Evolutionary conservation across 2,113 vertebrate species (phyloP).

Genomic region (Terrapene triunguis): DNA sequence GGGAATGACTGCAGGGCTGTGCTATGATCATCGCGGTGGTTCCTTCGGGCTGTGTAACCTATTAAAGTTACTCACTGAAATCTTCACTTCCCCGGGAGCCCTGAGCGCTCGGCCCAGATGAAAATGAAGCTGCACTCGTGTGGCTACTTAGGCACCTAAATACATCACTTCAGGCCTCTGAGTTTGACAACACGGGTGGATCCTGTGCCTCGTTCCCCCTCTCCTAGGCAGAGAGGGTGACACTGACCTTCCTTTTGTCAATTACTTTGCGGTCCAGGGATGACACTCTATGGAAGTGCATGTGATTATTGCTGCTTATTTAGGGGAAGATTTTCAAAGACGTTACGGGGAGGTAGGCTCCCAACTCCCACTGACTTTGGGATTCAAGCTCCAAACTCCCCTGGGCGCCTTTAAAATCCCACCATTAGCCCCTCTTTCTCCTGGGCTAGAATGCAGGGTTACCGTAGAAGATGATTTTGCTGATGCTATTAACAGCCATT

Average conservation of each 20-base stretch:
- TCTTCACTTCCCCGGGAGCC: neutral
- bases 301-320: neutral
- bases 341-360: neutral
- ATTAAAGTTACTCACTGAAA: neutral
- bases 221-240: neutral
- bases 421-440: constrained; percentile 10
- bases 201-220: rapidly evolving
- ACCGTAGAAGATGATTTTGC: neutral
- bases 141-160: neutral
- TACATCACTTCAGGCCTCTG: neutral
- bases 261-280: neutral
- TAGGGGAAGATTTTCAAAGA: constrained; percentile 31
- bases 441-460: constrained; percentile 16
- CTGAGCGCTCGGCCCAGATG: neutral
- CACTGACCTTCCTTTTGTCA: neutral
- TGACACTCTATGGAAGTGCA: neutral
- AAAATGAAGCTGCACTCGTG: neutral
- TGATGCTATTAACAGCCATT: constrained; percentile 13
- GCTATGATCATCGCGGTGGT: too few species aligned
- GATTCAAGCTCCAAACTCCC: constrained; percentile 12
- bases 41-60: too few species aligned
- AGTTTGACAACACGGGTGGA: neutral
- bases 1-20: too few species aligned
- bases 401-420: constrained; percentile 38
- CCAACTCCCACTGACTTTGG: constrained; percentile 19